Evolutionary conservation across 2,888 invertebrate species (phyloP).

Genomic region (Caenorhabditis afra): DNA sequence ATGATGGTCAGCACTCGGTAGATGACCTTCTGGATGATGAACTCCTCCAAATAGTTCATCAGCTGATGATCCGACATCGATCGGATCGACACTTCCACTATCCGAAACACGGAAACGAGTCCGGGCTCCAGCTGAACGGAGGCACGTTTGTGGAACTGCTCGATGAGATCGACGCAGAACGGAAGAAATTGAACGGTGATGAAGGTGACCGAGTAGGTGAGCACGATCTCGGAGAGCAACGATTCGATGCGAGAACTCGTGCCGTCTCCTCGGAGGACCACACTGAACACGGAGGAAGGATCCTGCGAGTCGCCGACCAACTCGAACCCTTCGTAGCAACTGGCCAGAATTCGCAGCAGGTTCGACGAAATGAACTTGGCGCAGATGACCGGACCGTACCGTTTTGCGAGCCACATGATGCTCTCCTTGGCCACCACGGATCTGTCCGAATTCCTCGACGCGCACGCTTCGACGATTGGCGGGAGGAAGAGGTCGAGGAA

Average conservation of each 20-base stretch:
- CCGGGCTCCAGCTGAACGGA: conserved; percentile 92
- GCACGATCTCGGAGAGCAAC: conserved; percentile 91
- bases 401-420: conserved; percentile 85
- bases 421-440: conserved; percentile 74
- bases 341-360: conserved; percentile 91
- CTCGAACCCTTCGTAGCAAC: conserved; percentile 88
- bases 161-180: conserved; percentile 88
- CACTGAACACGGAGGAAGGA: conserved; percentile 35
- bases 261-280: conserved; percentile 85
- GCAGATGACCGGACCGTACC: conserved; percentile 93
- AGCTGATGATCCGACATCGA: conserved; percentile 89
- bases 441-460: conserved; percentile 63
- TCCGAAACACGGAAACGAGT: conserved; percentile 88
- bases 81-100: conserved; percentile 88
- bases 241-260: conserved; percentile 91
- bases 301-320: conserved; percentile 19
- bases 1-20: conserved; percentile 81
- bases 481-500: conserved; percentile 76
- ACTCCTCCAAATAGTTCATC: conserved; percentile 90
- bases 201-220: conserved; percentile 90
- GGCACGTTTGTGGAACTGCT: conserved; percentile 88
- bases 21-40: conserved; percentile 88
- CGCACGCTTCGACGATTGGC: conserved; percentile 73
- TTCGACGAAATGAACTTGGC: conserved; percentile 88
- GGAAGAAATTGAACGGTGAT: conserved; percentile 91